Base-by-base conservation (phyloP, 92 coral and sea anemone genomes). In the Porites rus region DNA sequence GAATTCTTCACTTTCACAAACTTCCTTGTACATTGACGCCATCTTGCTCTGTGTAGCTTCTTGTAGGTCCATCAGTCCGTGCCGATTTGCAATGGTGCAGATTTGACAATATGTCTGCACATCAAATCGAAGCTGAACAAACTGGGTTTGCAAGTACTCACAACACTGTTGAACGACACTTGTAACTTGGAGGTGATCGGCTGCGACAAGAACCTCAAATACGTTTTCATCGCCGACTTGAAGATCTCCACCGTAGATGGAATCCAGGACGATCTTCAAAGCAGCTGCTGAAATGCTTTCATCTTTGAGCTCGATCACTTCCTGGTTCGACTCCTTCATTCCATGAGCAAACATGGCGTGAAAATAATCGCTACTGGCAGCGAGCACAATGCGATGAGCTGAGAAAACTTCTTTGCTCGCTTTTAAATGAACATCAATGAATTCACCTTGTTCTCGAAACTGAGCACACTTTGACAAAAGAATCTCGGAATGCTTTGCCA, bases 181-280 rank as follows among this genome's bases (percentile, higher is more conserved):
- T 81, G 85, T 11, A 28, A 81, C 67, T 54, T 81, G 85, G 1
- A 92, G 83, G 31, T 92, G 91, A 66, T 80, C 93, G 10, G 88
- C 90, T 0, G 89, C 75, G 58, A 89, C 75, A 17, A 92, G 65
- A 38, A 86, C 90, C 58, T 92, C 95, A 70, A 86, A 92, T 9
- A 81, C 85, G 46, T 86, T 92, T 60, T 63, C 53, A 78, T 82
- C 79, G 77, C 72, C 82, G 51, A 92, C 54, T 52, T 82, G 78
- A 25, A 92, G 80, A 38, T 86, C 87, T 19, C 81, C 92, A 22
- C 91, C 89, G 90, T 93, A 95, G 62, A 93, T 82, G 74, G 84
- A 91, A 53, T 87, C 84, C 31, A 95, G 25, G 2, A 95, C 74
- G 16, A 89, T 90, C 22, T 91, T 90, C 65, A 89, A 84, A 51